Evolutionary conservation across 2,888 invertebrate genomes (phyloP), one percentile per base, ranked within the genome.

Genomic region (Eristalis pertinax): DNA sequence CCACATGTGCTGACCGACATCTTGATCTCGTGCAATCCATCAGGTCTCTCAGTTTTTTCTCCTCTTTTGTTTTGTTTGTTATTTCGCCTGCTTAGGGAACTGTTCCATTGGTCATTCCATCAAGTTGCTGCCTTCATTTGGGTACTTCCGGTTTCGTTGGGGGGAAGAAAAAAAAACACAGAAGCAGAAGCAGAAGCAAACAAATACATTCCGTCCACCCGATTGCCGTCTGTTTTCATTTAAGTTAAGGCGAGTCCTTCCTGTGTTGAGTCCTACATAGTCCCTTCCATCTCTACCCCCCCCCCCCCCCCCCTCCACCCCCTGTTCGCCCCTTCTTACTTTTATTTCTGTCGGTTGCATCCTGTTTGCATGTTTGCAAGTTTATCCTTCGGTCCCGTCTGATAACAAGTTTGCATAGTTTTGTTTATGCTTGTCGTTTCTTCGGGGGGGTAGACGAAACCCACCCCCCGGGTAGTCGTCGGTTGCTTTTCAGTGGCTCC

Each of bases 391-490:
- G 38, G 70, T 38, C 58, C 38, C 26, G 60, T 72, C 60, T 72
- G 70, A 72, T 72, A 72, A 72, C 60, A 69, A 69, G 56, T 70
- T 70, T 58, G 60, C 60, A 70, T 38, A 72, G 24, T 60, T 62
- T 41, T 72, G 70, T 72, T 72, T 60, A 38, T 62, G 38, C 26
- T 26, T 43, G 35, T 38, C 60, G n/a, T 10, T 38, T 24, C 24
- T 1, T 50, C 50, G 32, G 8, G 32, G 32, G 4, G 32, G 32
- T 0, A 29, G 4, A 29, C 4, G 5, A 35, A 8, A 8, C 35
- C n/a, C n/a, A 15, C n/a, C n/a, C n/a, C n/a, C 4, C 7, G 43
- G 43, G n/a, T n/a, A n/a, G 50, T 19, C 19, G 50, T 50, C 19
- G 50, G 50, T 50, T 7, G 19, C 50, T 19, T 19, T 50, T 50